Evolutionary conservation across 2,888 invertebrate genomes (phyloP).

Genomic region (Cantharis lateralis): DNA sequence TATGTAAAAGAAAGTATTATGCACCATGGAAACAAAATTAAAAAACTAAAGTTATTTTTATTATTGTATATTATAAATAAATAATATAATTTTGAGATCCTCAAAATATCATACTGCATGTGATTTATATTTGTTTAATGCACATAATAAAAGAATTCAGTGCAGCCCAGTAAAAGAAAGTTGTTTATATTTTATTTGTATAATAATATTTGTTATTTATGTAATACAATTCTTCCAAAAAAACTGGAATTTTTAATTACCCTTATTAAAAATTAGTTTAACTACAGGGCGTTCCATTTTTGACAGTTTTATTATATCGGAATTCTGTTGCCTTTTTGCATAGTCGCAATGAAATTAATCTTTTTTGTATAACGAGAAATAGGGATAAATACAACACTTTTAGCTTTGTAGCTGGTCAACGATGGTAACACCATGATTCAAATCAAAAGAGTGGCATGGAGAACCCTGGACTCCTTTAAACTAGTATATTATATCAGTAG

Average conservation of each 20-base stretch:
- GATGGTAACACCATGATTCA: no score
- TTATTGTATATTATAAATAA: background rate
- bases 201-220: background rate
- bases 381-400: no score
- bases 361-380: no score
- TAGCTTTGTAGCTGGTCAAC: no score
- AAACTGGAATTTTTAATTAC: background rate
- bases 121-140: background rate
- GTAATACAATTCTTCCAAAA: background rate
- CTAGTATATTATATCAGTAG: no score
- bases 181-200: background rate
- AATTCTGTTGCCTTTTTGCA: no score
- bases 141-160: background rate
- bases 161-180: background rate
- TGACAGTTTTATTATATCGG: no score
- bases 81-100: background rate
- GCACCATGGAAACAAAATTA: background rate
- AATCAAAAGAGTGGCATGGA: no score
- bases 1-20: background rate
- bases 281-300: no score
- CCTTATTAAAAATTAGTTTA: no score
- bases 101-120: background rate
- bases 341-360: no score
- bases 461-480: no score
- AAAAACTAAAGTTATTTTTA: background rate